Evolutionary conservation across 2,888 invertebrate species (phyloP), one percentile per base, ranked within the genome.

Genomic region (Sphinx pinastri): DNA sequence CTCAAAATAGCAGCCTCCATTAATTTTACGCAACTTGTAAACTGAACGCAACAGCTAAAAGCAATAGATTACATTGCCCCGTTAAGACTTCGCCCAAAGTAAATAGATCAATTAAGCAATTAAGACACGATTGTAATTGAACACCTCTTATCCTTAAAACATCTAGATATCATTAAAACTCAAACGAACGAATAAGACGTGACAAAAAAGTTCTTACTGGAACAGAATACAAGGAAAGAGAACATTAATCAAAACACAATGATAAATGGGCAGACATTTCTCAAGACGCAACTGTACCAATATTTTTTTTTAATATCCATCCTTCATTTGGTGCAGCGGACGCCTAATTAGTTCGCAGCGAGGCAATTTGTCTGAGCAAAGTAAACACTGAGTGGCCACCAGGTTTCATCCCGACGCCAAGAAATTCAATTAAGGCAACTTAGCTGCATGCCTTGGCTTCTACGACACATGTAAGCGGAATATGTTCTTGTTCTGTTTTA

Each of bases 401-500:
- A 70, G 69, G 76, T 71, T 77, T 82, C 84, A 81, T 80, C 79
- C 77, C 81, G 77, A 79, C 81, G 79, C 75, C 78, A 80, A 87
- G 86, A 88, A 86, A 90, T 88, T 86, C 88, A 90, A 90, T 90
- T 90, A 87, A 77, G 84, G 83, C 84, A 86, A 81, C 84, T 86
- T 72, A 71, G 79, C 81, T 84, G 82, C 85, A 85, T 80, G 83
- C 81, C 78, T 82, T 82, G 77, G 73, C 75, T 70, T 71, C 67
- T 31, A 70, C 67, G 19, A 70, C 60, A 66, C 47, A 16, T 70
- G 70, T 67, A 63, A 16, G 63, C n/a, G 57, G 47, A 57, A 19
- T 25, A 57, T 57, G 67, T 14, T 19, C n/a, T 25, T 16, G 12
- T 57, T 47, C 55, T 51, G 52, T 52, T 38, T 70, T 38, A 55